These are phyloP conservation scores for Anthopleura sola DNA, from an alignment of 64 coral and sea anemone species.

Conservation along the genomic window DNA sequence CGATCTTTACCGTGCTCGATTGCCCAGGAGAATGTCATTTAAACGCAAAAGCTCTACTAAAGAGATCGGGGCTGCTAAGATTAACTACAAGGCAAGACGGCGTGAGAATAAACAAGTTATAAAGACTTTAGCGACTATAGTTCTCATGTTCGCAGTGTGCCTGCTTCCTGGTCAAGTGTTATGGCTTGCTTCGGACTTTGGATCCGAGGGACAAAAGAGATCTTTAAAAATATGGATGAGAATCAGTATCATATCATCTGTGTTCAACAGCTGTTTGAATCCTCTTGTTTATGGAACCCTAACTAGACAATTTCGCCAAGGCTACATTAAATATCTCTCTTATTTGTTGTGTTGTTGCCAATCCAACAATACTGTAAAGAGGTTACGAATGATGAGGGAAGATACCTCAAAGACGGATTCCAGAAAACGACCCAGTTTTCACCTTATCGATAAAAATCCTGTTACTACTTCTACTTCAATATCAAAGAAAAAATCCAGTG, in stretches of 20 bases:
- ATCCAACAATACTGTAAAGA: not conserved
- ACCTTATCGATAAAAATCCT: not conserved
- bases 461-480: not conserved
- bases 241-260: conserved; percentile 47
- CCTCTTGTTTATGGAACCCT: conserved; percentile 79
- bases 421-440: conserved; percentile 13
- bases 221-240: conserved; percentile 5
- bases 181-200: conserved; percentile 38
- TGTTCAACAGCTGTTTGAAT: conserved; percentile 86
- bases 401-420: conserved; percentile 10
- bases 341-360: conserved; percentile 72
- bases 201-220: conserved; percentile 15
- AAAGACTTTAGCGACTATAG: conserved; percentile 34
- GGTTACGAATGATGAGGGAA: not conserved
- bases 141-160: conserved; percentile 41
- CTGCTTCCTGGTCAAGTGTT: conserved; percentile 39
- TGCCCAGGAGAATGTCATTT: conserved; percentile 23
- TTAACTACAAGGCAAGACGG: conserved; percentile 8
- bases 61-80: not conserved
- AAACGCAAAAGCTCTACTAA: conserved; percentile 11
- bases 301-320: conserved; percentile 76
- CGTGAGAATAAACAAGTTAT: conserved; percentile 32
- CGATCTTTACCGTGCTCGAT: conserved; percentile 44
- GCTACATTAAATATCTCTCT: conserved; percentile 73
- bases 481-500: not conserved